These are phyloP conservation scores for Apogon hyalosoma DNA, from an alignment of 2,797 vertebrate species.

Conservation along the genomic window DNA sequence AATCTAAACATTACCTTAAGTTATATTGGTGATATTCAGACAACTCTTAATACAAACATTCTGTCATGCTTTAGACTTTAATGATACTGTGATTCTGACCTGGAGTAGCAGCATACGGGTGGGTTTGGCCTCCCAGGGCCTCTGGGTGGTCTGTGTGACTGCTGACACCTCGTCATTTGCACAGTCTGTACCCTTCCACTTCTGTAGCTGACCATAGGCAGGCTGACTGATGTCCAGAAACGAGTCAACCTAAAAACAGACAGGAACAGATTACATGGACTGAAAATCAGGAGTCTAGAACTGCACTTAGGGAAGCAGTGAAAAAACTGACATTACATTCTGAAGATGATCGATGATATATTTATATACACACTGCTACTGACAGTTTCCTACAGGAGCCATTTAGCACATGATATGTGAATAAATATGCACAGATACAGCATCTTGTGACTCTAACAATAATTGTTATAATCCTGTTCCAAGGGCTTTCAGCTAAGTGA, in stretches of 20 bases:
- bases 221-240: slow-evolving; percentile 94
- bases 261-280: neutral
- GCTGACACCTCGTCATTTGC: slow-evolving; percentile 91
- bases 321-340: neutral
- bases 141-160: slow-evolving; percentile 86
- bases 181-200: slow-evolving; percentile 87
- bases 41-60: neutral
- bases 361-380: neutral
- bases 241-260: slow-evolving; percentile 85
- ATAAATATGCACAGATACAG: no score
- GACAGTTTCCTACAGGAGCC: neutral
- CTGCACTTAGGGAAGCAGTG: neutral
- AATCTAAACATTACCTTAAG: neutral
- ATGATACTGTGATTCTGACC: slow-evolving; percentile 68
- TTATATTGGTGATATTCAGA: neutral
- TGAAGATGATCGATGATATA: neutral
- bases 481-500: slow-evolving; percentile 23
- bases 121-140: slow-evolving; percentile 91
- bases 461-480: slow-evolving; percentile 5
- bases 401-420: no score
- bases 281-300: neutral
- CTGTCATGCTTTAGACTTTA: neutral
- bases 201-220: slow-evolving; percentile 92
- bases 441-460: slow-evolving; percentile 3
- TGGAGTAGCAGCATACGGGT: slow-evolving; percentile 93